Evolutionary conservation across 2,888 invertebrate species (phyloP), one percentile per base, ranked within the genome.

Genomic region (Caprella mutica): DNA sequence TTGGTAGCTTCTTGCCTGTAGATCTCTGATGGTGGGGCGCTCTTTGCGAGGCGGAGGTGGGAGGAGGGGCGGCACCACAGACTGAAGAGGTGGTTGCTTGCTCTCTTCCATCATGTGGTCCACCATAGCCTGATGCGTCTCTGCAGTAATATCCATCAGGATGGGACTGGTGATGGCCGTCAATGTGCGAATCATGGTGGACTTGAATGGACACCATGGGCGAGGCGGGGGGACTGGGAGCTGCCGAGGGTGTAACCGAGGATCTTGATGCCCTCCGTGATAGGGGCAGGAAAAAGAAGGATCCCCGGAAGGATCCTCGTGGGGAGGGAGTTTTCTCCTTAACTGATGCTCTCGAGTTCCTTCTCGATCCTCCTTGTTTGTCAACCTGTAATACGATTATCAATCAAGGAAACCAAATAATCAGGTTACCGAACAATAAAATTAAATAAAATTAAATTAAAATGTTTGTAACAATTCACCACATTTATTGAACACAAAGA

Each of bases 231-330:
- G 58, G 55, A 40, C 58, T 55, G 48, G 61, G 29, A 61, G 58
- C 38, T 61, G 55, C 55, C 63, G 38, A 48, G 26, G 44, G 63
- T 57, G 44, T 55, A 51, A 30, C 63, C 33, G 63, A 63, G 55
- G 57, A 59, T 55, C 58, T 46, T 12, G 64, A 64, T 33, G 64
- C 64, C 21, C 64, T 52, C 40, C 64, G 58, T 43, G 64, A 64
- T 46, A 60, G 39, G 30, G 64, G 60, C 42, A 61, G 57, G 60
- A 64, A 64, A 60, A 64, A 58, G 54, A 61, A 46, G n/a, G 64
- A 64, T 40, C 61, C 61, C 38, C 57, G 57, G 39, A 48, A 48
- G 26, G 48, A 48, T 14, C 55, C 46, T 35, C 55, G 30, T 26
- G 64, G 64, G 52, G 64, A 64, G 42, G 64, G 59, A 44, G 63